These are phyloP conservation scores for Dendrocincla tyrannina DNA, from an alignment of 2,797 vertebrate species.

Conservation along the genomic window DNA sequence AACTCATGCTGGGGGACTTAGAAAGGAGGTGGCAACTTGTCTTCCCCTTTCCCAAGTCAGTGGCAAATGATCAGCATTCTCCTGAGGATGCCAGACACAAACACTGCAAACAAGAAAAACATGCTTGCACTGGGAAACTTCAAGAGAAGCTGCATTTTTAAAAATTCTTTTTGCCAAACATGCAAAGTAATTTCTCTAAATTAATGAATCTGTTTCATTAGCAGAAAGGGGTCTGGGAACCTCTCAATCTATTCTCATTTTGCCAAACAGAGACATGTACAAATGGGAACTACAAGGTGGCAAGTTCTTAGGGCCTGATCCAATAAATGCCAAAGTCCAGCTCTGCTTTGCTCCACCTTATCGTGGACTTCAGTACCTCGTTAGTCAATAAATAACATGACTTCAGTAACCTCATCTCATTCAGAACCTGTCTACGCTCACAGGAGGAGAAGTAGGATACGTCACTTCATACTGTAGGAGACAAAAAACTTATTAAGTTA, in stretches of 20 bases:
- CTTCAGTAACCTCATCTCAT: background rate
- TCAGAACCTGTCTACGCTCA: background rate
- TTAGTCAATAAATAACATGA: conserved; percentile 63
- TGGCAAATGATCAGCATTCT: background rate
- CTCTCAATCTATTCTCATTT: background rate
- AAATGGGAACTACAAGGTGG: background rate
- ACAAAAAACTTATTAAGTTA: background rate
- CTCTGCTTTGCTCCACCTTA: background rate
- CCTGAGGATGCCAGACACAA: background rate
- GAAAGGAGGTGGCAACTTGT: background rate
- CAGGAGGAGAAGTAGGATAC: background rate
- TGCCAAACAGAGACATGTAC: background rate
- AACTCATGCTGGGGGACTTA: background rate
- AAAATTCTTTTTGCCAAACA: background rate
- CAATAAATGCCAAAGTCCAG: conserved; percentile 32
- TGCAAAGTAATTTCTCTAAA: background rate
- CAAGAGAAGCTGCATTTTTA: background rate
- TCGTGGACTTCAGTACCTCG: conserved; percentile 8
- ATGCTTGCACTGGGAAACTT: background rate
- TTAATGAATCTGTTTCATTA: background rate
- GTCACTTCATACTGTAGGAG: background rate
- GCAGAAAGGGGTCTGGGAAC: background rate
- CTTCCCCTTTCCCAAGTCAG: background rate
- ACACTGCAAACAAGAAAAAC: background rate
- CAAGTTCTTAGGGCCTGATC: background rate